Evolutionary conservation across 2,113 vertebrate species (phyloP).

Genomic region (Otus sunia): DNA sequence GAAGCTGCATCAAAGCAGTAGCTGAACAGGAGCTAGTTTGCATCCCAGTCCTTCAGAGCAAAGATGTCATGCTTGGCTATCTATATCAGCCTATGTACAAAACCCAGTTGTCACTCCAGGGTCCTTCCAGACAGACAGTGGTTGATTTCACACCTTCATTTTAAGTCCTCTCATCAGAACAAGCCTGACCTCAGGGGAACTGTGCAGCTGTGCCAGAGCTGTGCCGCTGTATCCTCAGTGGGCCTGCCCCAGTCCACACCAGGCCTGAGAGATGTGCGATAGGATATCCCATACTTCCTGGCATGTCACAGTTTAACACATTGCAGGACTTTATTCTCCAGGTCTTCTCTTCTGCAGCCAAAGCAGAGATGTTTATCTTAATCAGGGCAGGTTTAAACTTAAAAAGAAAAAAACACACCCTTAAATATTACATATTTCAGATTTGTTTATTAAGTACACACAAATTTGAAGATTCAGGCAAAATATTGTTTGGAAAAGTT

Average conservation of each 20-base stretch:
- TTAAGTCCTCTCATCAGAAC: not conserved
- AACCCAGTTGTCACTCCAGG: not conserved
- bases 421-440: not conserved
- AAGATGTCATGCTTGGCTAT: not conserved
- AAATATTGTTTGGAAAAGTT: not conserved
- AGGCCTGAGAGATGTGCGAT: accelerated
- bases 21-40: not conserved
- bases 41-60: not conserved
- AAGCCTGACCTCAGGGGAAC: not conserved
- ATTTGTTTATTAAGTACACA: not conserved
- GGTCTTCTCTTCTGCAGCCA: not conserved
- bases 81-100: not conserved
- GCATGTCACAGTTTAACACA: not conserved
- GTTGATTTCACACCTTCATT: not conserved
- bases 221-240: not conserved
- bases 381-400: not conserved
- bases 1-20: not conserved
- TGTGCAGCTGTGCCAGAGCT: not conserved
- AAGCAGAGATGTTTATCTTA: not conserved
- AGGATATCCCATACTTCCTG: not conserved
- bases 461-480: not conserved
- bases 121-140: not conserved
- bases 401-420: not conserved
- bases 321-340: not conserved
- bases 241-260: not conserved